Percentiles rank a stretch among this genome's conserved stretches.
These are phyloP conservation scores for Pseudotriccus pelzelni DNA, from an alignment of 2,797 vertebrate species.

Conservation along the genomic window DNA sequence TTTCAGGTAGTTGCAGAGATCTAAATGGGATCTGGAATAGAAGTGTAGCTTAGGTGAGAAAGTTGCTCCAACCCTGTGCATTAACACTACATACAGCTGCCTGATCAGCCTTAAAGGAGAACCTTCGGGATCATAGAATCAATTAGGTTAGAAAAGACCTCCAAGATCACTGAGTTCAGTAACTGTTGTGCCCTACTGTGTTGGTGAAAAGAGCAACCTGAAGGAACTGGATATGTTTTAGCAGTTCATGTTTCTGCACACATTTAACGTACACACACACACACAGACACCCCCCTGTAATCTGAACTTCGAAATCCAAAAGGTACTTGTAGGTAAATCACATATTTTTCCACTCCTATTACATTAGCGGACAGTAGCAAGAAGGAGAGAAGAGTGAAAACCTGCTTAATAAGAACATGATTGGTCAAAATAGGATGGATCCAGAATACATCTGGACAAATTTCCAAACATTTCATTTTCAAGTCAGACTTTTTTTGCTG, in stretches of 20 bases:
- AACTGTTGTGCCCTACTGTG: accelerated
- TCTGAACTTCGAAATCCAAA: neutral
- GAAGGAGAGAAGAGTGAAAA: neutral
- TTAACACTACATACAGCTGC: neutral
- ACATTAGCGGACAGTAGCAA: neutral
- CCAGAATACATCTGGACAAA: neutral
- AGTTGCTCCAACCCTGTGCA: neutral
- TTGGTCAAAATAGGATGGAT: neutral
- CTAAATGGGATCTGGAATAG: neutral
- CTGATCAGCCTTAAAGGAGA: neutral
- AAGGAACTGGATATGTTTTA: neutral
- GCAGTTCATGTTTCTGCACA: neutral
- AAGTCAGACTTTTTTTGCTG: neutral
- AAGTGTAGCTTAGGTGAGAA: neutral
- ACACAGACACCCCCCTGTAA: no score
- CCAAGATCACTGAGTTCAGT: neutral
- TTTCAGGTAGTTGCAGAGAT: neutral
- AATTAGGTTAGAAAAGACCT: neutral
- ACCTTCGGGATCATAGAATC: neutral
- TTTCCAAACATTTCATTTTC: neutral
- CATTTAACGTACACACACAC: neutral
- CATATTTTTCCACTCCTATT: neutral
- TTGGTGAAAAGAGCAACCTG: neutral
- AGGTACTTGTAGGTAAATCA: neutral
- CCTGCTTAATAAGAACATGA: neutral